A percentile compares a stretch with the other conserved stretches of the same genome.
Evolutionary conservation across 2,888 invertebrate genomes (phyloP).

Genomic region (Scaptomyza caliginosa): DNA sequence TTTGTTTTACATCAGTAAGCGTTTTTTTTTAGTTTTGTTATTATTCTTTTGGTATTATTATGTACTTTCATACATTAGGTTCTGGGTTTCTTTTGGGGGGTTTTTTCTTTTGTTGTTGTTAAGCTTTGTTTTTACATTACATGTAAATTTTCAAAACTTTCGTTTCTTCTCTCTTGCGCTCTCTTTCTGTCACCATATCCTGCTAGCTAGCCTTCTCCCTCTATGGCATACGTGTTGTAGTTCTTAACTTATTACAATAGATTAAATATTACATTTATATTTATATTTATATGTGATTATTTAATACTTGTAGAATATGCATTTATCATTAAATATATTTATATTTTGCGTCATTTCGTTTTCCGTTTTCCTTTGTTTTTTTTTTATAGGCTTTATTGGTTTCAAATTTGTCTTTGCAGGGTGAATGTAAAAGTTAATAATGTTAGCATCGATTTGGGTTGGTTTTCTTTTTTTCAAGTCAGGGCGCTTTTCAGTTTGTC

Average conservation of each 20-base stretch:
- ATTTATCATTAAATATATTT: no score
- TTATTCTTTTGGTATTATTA: constrained; percentile 7
- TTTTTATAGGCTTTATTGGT: background rate
- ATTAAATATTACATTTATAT: background rate
- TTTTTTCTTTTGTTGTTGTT: background rate
- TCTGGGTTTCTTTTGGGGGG: background rate
- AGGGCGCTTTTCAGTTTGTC: background rate
- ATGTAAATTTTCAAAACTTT: constrained; percentile 41
- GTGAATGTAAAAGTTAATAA: constrained; percentile 79
- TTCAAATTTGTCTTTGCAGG: constrained; percentile 54
- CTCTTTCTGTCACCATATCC: background rate
- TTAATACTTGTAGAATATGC: constrained; percentile 70
- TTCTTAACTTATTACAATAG: constrained; percentile 24
- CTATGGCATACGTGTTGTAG: constrained; percentile 10
- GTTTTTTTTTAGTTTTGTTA: constrained; percentile 58
- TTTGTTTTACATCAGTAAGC: constrained; percentile 83
- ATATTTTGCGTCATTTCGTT: constrained; percentile 8
- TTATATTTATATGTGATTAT: constrained; percentile 14
- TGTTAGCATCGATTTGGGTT: constrained; percentile 74
- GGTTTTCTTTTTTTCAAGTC: constrained; percentile 14
- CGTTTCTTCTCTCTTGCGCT: no score
- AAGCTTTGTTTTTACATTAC: constrained; percentile 34
- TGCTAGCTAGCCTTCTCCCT: background rate
- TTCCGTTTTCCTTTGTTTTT: constrained; percentile 19
- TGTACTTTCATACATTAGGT: constrained; percentile 13